Evolutionary conservation across 2,113 vertebrate species (phyloP), one percentile per base, ranked within the genome.

Genomic region (Passer montanus): DNA sequence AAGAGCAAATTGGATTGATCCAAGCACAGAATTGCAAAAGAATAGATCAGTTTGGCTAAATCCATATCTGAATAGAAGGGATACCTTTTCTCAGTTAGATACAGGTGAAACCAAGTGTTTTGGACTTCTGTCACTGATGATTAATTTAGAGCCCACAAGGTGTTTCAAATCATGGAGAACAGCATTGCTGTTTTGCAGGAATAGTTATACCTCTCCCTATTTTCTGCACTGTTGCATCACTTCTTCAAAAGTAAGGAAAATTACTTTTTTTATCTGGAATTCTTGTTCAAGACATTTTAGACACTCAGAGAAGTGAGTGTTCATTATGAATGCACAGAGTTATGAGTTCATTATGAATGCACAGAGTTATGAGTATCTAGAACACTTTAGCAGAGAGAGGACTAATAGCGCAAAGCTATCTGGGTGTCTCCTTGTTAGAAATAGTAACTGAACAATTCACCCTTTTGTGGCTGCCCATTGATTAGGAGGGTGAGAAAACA

Each of bases 1-100:
- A 94, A 89, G 83, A 90, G 43, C 24, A 96, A 94, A 95, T 91
- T 92, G 58, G 77, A 80, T 49, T 6, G 69, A 90, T 90, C 73
- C 46, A 89, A 79, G 37, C 21, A 56, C 47, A 19, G 81, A 70
- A 87, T 67, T 83, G 70, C 14, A 80, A 80, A 96, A 93, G 33
- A 43, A 67, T 70, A 56, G 85, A 97, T 89, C 39, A 23, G 13
- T 95, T 90, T 82, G 62, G 15, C 23, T 59, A 86, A 87, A 26
- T 63, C 47, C 7, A 4, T 62, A 44, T 33, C 19, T 79, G 44
- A 92, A 69, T 50, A 87, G 44, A 89, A 93, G 64, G 9, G 3
- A 2, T 62, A 30, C 31, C 2, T 58, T 83, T 89, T 92, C 69
- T 56, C 12, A 15, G 6, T 68, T 72, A 91, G n/a, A 28, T 62